Evolutionary conservation across 2,888 invertebrate genomes (phyloP), one percentile per base, ranked within the genome.

Genomic region (Oscheius myriophilus): DNA sequence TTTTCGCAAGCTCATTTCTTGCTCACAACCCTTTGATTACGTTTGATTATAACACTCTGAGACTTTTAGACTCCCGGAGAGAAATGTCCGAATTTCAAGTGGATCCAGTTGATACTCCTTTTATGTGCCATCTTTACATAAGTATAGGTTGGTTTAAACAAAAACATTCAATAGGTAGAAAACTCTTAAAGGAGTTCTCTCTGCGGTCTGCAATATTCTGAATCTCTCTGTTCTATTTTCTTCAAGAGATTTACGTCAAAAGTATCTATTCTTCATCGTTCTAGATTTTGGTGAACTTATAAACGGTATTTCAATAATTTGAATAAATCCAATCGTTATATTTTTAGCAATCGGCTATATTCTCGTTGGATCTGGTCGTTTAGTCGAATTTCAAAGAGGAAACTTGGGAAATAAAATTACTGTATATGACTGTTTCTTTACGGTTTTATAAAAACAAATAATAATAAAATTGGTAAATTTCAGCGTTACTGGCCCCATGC

Each of bases 251-350:
- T 67, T 81, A 11, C 49, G 81, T 11, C 67, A 49, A 41, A 81
- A 80, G 41, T 80, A 79, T 53, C 39, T 80, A 16, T 73, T 77
- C 26, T 75, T 78, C 51, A 68, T 80, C 25, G 76, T 74, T n/a
- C 53, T 82, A 9, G 82, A 81, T 58, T n/a, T 67, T 21, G 81
- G 82, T 49, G 82, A 82, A 52, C 57, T 82, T 21, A 46, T 82
- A 11, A 79, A 82, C 61, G 81, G 82, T 67, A 33, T n/a, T n/a
- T n/a, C n/a, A n/a, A 33, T 33, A 33, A 33, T 6, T 33, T 3
- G 4, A 33, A 9, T 33, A 33, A 9, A 3, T 33, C 33, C 33
- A 33, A 33, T 6, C 4, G 3, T 9, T 33, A 9, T 9, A 16
- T 39, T 69, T 74, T 45, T 59, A 76, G 75, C 71, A 2, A 52